These are phyloP conservation scores for Erynnis tages DNA, from an alignment of 2,888 invertebrate genomes.

Conservation along the genomic window DNA sequence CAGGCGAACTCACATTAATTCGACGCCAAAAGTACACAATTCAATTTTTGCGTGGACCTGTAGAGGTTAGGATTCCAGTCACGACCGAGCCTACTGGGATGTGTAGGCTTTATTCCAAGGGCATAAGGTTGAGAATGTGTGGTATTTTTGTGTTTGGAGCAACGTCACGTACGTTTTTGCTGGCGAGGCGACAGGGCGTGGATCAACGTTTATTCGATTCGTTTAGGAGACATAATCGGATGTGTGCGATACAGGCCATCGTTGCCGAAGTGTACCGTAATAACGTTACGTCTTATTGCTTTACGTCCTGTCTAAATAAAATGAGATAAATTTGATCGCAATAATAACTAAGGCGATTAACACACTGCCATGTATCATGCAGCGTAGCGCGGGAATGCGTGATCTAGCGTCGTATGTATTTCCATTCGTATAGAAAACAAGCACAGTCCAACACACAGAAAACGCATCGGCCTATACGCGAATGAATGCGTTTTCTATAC, in stretches of 20 bases:
- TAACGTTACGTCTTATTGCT: background rate
- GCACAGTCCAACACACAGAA: no score
- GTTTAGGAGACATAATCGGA: constrained; percentile 26
- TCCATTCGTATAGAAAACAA: no score
- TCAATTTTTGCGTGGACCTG: constrained; percentile 28
- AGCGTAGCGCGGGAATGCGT: background rate
- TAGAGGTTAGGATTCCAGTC: constrained; percentile 24
- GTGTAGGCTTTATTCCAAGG: constrained; percentile 3
- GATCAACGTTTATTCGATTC: constrained; percentile 27
- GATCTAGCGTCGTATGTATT: no score
- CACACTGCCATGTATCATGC: background rate
- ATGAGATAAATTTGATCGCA: no score
- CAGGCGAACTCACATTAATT: constrained; percentile 23
- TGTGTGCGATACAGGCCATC: constrained; percentile 21
- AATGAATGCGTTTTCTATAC: no score
- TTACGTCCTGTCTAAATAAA: background rate
- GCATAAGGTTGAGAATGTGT: constrained; percentile 12
- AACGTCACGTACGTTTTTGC: constrained; percentile 21
- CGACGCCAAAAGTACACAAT: constrained; percentile 24
- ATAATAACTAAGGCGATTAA: no score
- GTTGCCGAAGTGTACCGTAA: background rate
- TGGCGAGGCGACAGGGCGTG: constrained; percentile 22
- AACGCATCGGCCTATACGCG: no score
- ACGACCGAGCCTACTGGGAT: constrained; percentile 17
- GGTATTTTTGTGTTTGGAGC: background rate